Evolutionary conservation across 2,113 vertebrate genomes (phyloP).

Genomic region (Tiliqua scincoides): DNA sequence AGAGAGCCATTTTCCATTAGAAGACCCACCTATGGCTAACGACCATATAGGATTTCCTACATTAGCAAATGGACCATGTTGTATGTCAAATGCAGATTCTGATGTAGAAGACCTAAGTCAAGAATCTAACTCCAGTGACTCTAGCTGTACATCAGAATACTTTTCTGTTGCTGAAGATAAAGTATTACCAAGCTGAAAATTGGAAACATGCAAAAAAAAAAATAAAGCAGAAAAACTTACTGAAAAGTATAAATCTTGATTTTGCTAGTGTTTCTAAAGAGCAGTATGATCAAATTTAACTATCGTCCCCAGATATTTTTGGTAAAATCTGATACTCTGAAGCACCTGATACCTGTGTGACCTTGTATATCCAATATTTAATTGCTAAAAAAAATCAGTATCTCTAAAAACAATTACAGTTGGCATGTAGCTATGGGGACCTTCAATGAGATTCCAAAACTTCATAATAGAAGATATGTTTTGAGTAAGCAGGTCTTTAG

Average conservation of each 20-base stretch:
- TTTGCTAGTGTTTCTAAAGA: neutral
- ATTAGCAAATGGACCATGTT: neutral
- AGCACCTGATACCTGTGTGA: neutral
- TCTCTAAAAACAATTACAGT: neutral
- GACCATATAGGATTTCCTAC: neutral
- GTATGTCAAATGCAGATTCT: constrained; percentile 32
- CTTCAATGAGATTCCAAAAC: neutral
- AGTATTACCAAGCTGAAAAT: constrained; percentile 10
- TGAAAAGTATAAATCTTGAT: neutral
- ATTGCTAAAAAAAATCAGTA: neutral
- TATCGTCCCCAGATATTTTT: neutral
- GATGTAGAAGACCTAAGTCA: constrained; percentile 49
- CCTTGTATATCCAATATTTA: neutral
- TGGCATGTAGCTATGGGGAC: neutral
- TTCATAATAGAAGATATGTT: neutral
- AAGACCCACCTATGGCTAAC: constrained; percentile 6
- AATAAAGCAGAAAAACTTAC: neutral
- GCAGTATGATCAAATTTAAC: neutral
- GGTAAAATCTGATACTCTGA: neutral
- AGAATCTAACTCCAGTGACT: neutral
- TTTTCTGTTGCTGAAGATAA: constrained; percentile 49
- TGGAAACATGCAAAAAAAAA: neutral
- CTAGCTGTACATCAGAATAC: constrained; percentile 38
- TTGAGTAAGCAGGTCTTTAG: no score
- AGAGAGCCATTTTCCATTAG: neutral